phyloP scores from a whole-genome alignment of 2,113 vertebrate species.

The Gymnogyps californianus region DNA sequence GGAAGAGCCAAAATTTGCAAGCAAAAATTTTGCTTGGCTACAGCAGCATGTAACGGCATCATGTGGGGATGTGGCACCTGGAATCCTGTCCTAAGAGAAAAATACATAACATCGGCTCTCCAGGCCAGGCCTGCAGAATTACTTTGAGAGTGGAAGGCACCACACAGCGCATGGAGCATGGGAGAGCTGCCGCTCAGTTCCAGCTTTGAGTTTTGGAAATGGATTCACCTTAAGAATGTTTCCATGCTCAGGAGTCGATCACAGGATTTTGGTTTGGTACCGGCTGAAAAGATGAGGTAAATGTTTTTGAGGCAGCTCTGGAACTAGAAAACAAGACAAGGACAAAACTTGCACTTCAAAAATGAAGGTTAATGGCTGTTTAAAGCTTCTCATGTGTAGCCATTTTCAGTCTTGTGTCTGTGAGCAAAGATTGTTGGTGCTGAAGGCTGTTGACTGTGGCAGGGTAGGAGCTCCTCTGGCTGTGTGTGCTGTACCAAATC shows the following conservation, averaged over 20 bases:
- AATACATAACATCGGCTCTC: neutral
- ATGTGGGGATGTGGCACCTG: slow-evolving; percentile 17
- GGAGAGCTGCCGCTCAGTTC: neutral
- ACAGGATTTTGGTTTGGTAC: neutral
- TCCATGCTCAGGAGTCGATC: neutral
- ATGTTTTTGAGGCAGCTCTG: neutral
- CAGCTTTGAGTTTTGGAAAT: neutral
- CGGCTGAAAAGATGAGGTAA: neutral
- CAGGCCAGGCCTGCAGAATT: neutral
- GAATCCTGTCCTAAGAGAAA: neutral
- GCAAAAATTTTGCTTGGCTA: slow-evolving; percentile 45
- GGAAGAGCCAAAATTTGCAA: slow-evolving; percentile 31
- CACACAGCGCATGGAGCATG: fast-evolving
- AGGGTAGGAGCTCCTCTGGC: neutral
- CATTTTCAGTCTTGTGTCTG: neutral
- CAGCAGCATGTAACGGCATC: neutral
- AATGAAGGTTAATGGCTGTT: neutral
- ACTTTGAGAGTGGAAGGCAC: neutral
- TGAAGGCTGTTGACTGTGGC: neutral
- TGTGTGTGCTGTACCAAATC: no score
- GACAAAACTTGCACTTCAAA: neutral
- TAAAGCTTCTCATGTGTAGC: neutral
- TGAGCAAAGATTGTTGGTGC: neutral
- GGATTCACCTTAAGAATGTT: neutral
- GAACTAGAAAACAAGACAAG: neutral